Percentiles rank a stretch among this genome's conserved stretches.
Evolutionary conservation across 2,888 invertebrate species (phyloP).

Genomic region (Clusia tigrina): DNA sequence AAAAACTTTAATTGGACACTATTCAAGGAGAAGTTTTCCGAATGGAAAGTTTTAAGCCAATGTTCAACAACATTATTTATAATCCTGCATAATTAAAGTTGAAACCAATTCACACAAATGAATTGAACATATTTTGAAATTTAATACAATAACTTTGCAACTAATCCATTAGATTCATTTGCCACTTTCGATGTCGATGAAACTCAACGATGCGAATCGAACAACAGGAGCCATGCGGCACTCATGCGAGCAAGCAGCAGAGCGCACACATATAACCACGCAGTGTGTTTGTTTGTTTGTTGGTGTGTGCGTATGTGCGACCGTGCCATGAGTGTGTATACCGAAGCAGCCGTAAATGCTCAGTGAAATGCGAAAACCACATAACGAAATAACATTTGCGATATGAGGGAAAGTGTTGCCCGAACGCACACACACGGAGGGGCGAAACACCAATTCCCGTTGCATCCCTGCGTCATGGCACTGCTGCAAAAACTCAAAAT

Average conservation of each 20-base stretch:
- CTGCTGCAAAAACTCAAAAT: too few species aligned
- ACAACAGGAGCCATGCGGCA: neutral
- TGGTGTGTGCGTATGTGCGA: constrained; percentile 9
- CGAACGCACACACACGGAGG: too few species aligned
- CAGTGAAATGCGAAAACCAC: neutral
- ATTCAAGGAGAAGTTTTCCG: too few species aligned
- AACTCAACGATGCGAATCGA: neutral
- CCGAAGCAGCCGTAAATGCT: too few species aligned
- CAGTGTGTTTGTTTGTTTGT: constrained; percentile 19
- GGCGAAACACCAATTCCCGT: too few species aligned
- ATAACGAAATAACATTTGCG: constrained; percentile 13
- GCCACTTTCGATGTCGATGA: constrained; percentile 4
- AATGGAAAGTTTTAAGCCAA: too few species aligned
- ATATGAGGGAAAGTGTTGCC: neutral
- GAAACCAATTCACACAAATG: too few species aligned
- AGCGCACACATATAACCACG: constrained; percentile 22
- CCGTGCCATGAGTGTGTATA: too few species aligned
- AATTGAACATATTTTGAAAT: neutral
- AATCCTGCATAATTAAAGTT: too few species aligned
- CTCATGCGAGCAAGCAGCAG: neutral
- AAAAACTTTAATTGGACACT: too few species aligned
- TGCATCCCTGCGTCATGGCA: too few species aligned
- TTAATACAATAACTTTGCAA: constrained; percentile 1
- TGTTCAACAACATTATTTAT: too few species aligned
- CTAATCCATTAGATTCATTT: constrained; percentile 4